Conservation (phyloP, 2,888 invertebrate species). For the Apamea epomidion region DNA sequence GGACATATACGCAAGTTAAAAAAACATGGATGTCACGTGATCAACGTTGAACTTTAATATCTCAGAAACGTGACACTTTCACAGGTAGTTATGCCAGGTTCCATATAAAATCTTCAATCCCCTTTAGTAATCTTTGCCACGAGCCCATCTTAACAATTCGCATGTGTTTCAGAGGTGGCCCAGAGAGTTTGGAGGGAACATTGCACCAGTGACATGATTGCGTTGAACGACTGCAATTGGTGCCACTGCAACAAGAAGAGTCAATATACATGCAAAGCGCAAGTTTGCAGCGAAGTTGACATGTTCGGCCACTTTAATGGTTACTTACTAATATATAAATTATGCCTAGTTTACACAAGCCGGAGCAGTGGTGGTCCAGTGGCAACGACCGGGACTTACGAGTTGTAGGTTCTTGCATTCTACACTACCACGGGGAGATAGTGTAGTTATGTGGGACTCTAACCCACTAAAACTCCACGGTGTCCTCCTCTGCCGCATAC, state of each 20-base stretch:
- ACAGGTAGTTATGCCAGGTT: too few relatives aligned
- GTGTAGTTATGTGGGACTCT: too few relatives aligned
- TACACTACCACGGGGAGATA: too few relatives aligned
- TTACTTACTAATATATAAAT: conserved; percentile 57
- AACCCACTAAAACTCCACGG: too few relatives aligned
- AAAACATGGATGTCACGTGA: too few relatives aligned
- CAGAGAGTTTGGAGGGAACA: conserved; percentile 71
- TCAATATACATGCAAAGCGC: conserved; percentile 75
- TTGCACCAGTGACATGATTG: conserved; percentile 69
- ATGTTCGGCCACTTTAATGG: conserved; percentile 87
- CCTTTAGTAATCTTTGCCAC: not conserved
- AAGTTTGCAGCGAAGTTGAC: conserved; percentile 78
- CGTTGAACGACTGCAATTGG: conserved; percentile 86
- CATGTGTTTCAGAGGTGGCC: conserved; percentile 70
- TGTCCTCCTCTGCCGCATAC: too few relatives aligned
- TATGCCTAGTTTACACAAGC: not conserved
- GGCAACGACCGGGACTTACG: not conserved
- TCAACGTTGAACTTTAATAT: too few relatives aligned
- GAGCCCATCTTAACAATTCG: not conserved
- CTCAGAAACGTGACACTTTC: too few relatives aligned
- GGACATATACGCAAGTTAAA: too few relatives aligned
- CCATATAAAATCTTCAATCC: too few relatives aligned
- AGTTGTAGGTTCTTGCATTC: too few relatives aligned
- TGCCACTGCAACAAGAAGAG: conserved; percentile 73
- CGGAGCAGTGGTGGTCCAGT: not conserved